These are phyloP conservation scores for Melitaea athalia DNA, from an alignment of 2,888 invertebrate genomes.

Conservation along the genomic window DNA sequence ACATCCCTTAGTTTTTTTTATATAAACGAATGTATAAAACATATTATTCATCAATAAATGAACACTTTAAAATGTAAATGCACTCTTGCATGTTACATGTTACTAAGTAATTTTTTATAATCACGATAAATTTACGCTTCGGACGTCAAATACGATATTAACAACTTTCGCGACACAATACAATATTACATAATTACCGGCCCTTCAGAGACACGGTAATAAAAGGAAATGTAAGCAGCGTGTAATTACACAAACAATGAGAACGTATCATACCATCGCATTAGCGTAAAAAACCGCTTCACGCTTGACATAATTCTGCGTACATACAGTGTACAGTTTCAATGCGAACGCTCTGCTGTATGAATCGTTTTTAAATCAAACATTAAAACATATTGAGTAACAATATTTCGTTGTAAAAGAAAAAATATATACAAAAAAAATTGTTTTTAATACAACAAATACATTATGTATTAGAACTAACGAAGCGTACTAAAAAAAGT, in stretches of 20 bases:
- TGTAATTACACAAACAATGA: slow-evolving; percentile 34
- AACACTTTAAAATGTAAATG: too few species aligned
- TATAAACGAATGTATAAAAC: too few species aligned
- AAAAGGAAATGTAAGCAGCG: slow-evolving; percentile 20
- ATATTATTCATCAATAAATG: too few species aligned
- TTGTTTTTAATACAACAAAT: not conserved
- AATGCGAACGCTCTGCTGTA: not conserved
- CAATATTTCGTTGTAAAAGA: not conserved
- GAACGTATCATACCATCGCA: slow-evolving; percentile 31
- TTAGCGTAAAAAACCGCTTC: slow-evolving; percentile 24
- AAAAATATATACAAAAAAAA: not conserved
- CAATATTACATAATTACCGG: slow-evolving; percentile 16
- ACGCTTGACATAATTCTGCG: slow-evolving; percentile 17
- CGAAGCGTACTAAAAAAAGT: too few species aligned
- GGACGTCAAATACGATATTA: not conserved
- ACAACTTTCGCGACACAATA: slow-evolving; percentile 14
- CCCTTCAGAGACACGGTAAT: slow-evolving; percentile 14
- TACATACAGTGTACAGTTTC: not conserved
- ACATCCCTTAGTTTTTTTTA: too few species aligned
- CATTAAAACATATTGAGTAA: not conserved
- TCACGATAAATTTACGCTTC: not conserved
- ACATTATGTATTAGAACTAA: not conserved
- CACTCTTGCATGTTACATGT: too few species aligned
- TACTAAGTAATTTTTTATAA: not conserved
- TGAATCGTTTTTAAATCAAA: not conserved